Evolutionary conservation across 2,888 invertebrate genomes (phyloP), one percentile per base, ranked within the genome.

Genomic region (Drosophila pullipes): DNA sequence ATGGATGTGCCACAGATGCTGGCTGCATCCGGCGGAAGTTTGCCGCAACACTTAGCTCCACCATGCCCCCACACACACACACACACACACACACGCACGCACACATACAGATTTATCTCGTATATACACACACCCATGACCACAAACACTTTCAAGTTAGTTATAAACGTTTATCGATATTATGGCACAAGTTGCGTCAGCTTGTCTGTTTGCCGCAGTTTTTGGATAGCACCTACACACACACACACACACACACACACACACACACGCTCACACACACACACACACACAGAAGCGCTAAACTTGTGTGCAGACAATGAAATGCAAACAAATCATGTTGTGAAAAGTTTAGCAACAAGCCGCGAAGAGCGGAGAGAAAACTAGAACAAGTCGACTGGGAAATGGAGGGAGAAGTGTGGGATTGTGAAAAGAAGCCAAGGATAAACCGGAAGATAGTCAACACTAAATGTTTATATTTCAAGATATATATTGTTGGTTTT

Each of bases 151-250:
- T 85, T 74, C 63, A 88, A 85, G 85, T 85, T 85, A 83, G 90
- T 88, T 85, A 90, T 88, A 85, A 85, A 88, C 83, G 85, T 85
- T 85, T 85, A 90, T 90, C 85, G 89, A 85, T 88, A 85, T 88
- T 88, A 83, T 76, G 74, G 70, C 75, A 63, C 59, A 74, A 69
- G 64, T 35, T 49, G 53, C 61, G 54, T n/a, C 74, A 74, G 67
- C 68, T 73, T 78, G 68, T 77, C 59, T 70, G 59, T 65, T 7
- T 62, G 58, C 49, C 41, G 60, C 33, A 55, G 39, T 82, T 82
- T 72, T 69, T 59, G 11, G 41, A 50, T 16, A 59, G 44, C 49
- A 74, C 22, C 64, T 35, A 69, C 28, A 54, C 30, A 49, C 11
- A 41, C 31, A 25, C 37, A 58, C 47, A 25, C 37, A 47, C 18